Percentiles rank a stretch among this genome's conserved stretches.
Evolutionary conservation across 1,140 invertebrate genomes (phyloP).

Genomic region (Philotrypesis tridentata): DNA sequence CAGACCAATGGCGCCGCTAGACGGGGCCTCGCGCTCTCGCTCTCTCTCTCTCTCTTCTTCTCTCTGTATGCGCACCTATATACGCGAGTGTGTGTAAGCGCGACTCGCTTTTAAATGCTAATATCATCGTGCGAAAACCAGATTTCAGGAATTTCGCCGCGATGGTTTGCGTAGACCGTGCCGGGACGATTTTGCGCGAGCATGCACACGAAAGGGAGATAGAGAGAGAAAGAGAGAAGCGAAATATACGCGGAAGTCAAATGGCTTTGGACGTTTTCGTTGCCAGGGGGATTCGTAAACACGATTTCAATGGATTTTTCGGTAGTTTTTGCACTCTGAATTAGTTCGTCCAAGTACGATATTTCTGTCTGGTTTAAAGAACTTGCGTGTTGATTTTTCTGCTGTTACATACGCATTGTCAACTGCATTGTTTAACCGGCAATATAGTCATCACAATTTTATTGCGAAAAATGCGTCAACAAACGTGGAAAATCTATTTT

Average conservation of each 20-base stretch:
- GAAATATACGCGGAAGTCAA: constrained; percentile 41
- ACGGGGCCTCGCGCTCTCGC: constrained; percentile 50
- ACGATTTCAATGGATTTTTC: neutral
- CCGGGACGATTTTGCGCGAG: neutral
- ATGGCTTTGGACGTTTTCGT: constrained; percentile 27
- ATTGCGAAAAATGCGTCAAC: too few relatives aligned
- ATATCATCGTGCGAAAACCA: constrained; percentile 63
- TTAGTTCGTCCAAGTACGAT: neutral
- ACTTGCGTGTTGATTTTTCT: too few relatives aligned
- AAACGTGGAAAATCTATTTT: too few relatives aligned
- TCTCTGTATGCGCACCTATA: too few relatives aligned
- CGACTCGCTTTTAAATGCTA: constrained; percentile 71
- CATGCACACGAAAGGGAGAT: neutral
- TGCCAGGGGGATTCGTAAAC: constrained; percentile 23
- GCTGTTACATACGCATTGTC: too few relatives aligned
- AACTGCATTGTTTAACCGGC: too few relatives aligned
- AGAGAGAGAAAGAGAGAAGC: neutral
- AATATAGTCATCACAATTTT: too few relatives aligned
- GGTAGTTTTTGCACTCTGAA: neutral
- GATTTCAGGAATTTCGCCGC: constrained; percentile 66
- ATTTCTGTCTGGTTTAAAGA: too few relatives aligned
- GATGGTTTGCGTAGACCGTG: neutral
- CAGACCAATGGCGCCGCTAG: constrained; percentile 69
- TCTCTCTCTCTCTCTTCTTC: neutral
- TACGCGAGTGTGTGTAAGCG: neutral